These are phyloP conservation scores for Amphipyra berbera DNA, from an alignment of 2,888 invertebrate genomes.

Conservation along the genomic window DNA sequence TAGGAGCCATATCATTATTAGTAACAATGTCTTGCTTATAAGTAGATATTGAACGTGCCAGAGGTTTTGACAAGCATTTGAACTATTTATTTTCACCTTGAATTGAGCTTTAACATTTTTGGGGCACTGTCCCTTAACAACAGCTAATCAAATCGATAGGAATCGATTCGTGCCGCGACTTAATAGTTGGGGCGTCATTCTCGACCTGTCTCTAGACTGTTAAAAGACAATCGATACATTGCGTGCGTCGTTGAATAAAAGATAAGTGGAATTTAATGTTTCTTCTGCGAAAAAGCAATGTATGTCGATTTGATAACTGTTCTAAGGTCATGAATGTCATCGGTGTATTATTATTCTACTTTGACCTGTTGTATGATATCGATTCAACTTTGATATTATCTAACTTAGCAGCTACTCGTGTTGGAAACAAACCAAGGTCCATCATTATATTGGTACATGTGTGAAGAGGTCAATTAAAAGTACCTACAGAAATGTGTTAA, in stretches of 20 bases:
- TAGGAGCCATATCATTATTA: too few relatives aligned
- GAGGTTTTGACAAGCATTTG: too few relatives aligned
- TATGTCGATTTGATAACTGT: conserved; percentile 5
- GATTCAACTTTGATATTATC: conserved; percentile 6
- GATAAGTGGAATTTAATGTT: conserved; percentile 21
- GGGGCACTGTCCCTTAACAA: background rate
- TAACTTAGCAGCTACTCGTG: background rate
- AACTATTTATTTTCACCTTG: too few relatives aligned
- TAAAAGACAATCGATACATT: conserved; percentile 42
- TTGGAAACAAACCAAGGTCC: conserved; percentile 8
- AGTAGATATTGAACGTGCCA: too few relatives aligned
- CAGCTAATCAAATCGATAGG: conserved; percentile 14
- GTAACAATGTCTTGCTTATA: too few relatives aligned
- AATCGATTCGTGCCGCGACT: too few relatives aligned
- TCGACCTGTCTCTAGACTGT: conserved; percentile 17
- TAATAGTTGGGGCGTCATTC: conserved; percentile 14
- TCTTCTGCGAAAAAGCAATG: conserved; percentile 27
- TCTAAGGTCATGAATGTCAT: conserved; percentile 16
- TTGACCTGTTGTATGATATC: conserved; percentile 12
- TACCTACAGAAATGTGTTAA: too few relatives aligned
- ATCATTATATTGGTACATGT: background rate
- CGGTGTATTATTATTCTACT: conserved; percentile 9
- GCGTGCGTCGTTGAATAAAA: conserved; percentile 39
- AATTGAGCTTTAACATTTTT: too few relatives aligned
- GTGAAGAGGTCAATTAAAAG: background rate